phyloP scores from a whole-genome alignment of 2,888 invertebrate species.

The Lithosia quadra region DNA sequence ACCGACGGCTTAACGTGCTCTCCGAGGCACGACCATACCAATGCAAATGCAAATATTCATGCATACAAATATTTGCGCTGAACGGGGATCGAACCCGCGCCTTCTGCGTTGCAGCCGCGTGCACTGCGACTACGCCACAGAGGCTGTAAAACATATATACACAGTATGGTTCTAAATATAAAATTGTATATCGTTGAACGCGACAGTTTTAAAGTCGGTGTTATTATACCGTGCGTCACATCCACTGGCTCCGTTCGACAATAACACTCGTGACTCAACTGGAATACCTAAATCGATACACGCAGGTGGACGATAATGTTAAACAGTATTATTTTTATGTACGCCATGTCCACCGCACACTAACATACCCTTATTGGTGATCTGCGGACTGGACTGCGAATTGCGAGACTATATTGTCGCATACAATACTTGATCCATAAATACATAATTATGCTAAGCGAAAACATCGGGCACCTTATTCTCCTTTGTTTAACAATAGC shows the following conservation, averaged over 20 bases:
- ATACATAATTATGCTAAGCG: too few species aligned
- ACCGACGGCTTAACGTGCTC: too few species aligned
- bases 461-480: neutral
- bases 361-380: neutral
- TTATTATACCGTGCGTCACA: neutral
- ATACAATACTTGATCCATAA: neutral
- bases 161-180: too few species aligned
- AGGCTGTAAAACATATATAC: too few species aligned
- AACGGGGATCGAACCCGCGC: too few species aligned
- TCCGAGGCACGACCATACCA: too few species aligned
- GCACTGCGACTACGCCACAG: too few species aligned
- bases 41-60: too few species aligned
- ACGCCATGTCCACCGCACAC: neutral
- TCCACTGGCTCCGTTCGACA: neutral
- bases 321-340: neutral
- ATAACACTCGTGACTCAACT: slow-evolving; percentile 3
- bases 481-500: neutral
- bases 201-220: neutral
- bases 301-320: neutral
- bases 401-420: neutral
- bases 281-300: slow-evolving; percentile 7
- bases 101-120: too few species aligned
- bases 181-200: neutral
- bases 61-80: too few species aligned
- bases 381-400: neutral